phyloP scores from a whole-genome alignment of 2,888 invertebrate genomes.

The Chirona hameri region DNA sequence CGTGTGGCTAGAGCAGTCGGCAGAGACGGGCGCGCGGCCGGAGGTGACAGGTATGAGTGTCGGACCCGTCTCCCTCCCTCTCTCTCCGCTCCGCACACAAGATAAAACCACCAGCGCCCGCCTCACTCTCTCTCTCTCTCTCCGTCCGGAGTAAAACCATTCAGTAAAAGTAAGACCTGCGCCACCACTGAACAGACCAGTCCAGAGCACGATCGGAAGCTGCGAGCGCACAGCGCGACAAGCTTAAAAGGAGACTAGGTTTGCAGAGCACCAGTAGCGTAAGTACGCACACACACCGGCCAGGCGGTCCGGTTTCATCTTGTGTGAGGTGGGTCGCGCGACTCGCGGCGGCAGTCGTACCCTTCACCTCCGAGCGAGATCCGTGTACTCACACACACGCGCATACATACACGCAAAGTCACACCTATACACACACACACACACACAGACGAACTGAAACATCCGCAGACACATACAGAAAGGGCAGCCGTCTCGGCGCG shows the following conservation, averaged over 20 bases:
- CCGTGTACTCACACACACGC: not conserved
- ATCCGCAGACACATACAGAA: not conserved
- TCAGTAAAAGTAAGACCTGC: not conserved
- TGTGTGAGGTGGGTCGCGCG: not conserved
- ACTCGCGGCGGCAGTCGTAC: not conserved
- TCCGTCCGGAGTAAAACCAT: slow-evolving; percentile 1
- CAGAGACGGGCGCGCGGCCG: not conserved
- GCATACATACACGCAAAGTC: not conserved
- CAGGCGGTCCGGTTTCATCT: not conserved
- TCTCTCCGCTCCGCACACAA: not conserved
- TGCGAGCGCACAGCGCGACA: not conserved
- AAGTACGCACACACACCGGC: not conserved
- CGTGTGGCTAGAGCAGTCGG: too few relatives aligned
- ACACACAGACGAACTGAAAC: not conserved
- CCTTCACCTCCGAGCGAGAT: not conserved
- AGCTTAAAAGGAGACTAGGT: not conserved
- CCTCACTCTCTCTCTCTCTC: not conserved
- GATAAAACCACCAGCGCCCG: not conserved
- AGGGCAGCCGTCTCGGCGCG: not conserved
- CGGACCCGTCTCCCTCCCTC: not conserved
- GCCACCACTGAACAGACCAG: not conserved
- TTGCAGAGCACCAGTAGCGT: not conserved
- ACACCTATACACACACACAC: not conserved
- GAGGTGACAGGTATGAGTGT: not conserved
- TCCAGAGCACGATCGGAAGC: not conserved